phyloP scores from a whole-genome alignment of 2,797 vertebrate species.

The Macropus fuliginosus region DNA sequence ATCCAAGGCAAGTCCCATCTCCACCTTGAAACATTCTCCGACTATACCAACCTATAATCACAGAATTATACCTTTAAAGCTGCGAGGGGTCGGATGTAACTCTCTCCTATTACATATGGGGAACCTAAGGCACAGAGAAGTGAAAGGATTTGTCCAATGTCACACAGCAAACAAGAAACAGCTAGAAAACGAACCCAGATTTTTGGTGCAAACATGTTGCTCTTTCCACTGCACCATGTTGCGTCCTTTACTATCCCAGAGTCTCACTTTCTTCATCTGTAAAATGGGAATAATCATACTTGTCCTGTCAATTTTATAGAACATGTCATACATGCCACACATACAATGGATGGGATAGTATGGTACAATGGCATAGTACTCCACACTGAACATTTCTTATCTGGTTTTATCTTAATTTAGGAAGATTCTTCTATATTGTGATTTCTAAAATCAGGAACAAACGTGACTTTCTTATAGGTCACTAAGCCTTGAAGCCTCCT shows the following conservation, averaged over 20 bases:
- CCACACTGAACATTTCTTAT: not conserved
- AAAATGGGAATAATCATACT: not conserved
- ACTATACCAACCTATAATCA: not conserved
- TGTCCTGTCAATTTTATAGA: not conserved
- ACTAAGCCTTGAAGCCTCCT: no score
- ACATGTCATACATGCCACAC: not conserved
- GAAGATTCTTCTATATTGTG: no score
- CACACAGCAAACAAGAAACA: not conserved
- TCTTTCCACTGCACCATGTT: not conserved
- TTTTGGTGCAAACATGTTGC: not conserved
- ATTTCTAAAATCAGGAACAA: no score
- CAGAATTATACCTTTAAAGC: not conserved
- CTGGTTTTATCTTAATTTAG: no score
- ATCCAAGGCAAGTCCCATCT: not conserved
- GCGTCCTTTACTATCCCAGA: not conserved
- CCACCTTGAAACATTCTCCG: not conserved
- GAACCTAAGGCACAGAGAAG: not conserved
- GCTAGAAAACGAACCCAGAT: not conserved
- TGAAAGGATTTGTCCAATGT: not conserved
- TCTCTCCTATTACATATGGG: not conserved
- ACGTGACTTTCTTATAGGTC: no score
- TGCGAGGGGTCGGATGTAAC: not conserved
- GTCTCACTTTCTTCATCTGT: not conserved
- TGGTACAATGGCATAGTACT: not conserved
- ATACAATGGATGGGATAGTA: not conserved